Conservation (phyloP, 2,113 vertebrate genomes). For the Neofelis nebulosa region DNA sequence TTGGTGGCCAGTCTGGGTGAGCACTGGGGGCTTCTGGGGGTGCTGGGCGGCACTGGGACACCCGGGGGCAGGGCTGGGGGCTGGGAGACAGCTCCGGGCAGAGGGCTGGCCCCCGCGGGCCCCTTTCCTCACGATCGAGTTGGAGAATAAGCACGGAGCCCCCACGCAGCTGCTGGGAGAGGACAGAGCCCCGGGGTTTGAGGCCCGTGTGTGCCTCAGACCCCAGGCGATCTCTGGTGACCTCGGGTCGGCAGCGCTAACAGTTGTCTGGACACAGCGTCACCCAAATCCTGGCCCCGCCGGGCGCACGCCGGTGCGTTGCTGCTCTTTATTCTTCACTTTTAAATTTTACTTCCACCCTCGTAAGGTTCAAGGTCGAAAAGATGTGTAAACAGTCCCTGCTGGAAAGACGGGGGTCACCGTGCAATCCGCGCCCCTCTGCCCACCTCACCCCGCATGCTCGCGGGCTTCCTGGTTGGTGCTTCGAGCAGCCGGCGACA, state of each 20-base stretch:
- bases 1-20: background rate
- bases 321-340: background rate
- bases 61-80: background rate
- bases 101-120: background rate
- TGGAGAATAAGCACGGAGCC: background rate
- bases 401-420: background rate
- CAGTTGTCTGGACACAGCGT: no score
- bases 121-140: background rate
- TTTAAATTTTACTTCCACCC: background rate
- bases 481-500: no score
- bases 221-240: background rate
- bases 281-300: no score
- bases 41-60: rapidly evolving
- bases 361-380: background rate
- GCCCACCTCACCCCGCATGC: background rate
- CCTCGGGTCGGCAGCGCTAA: background rate
- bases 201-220: background rate
- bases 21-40: no score
- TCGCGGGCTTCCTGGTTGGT: background rate
- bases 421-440: no score
- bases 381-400: background rate
- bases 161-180: background rate
- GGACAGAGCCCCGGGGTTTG: background rate
- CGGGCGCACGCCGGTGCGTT: no score
- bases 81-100: background rate